A percentile compares a stretch with the other conserved stretches of the same genome.
phyloP scores from a whole-genome alignment of 2,113 vertebrate genomes.

The Plecotus auritus region DNA sequence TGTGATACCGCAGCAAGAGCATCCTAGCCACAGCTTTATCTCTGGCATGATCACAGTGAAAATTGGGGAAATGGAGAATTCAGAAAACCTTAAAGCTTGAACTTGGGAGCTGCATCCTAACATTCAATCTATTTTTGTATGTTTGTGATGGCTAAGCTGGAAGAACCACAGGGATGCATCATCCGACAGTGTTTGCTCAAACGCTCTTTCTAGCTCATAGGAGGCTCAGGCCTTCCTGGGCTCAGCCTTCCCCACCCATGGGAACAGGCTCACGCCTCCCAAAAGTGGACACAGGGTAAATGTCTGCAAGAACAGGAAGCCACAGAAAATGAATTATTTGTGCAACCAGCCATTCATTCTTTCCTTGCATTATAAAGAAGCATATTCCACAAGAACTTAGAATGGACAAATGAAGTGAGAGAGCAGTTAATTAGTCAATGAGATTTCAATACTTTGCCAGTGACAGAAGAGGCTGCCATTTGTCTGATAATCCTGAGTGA shows the following conservation, averaged over 20 bases:
- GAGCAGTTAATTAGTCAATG: background rate
- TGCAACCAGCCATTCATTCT: background rate
- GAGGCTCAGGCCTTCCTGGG: background rate
- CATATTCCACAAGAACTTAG: background rate
- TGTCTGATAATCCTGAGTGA: background rate
- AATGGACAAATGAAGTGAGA: background rate
- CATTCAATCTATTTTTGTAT: background rate
- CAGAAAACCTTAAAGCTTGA: background rate
- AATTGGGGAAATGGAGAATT: background rate
- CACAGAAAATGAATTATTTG: background rate
- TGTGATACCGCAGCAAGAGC: background rate
- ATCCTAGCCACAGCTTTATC: background rate
- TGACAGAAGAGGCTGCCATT: background rate
- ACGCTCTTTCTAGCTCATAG: background rate
- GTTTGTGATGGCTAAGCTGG: background rate
- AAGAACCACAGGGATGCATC: background rate
- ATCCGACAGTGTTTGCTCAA: background rate
- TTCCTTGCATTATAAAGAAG: background rate
- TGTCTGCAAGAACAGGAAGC: background rate
- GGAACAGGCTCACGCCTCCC: background rate
- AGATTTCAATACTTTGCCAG: background rate
- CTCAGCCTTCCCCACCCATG: background rate
- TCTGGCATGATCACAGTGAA: background rate
- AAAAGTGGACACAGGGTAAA: background rate
- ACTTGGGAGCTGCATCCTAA: background rate